Conservation (phyloP, 2,113 vertebrate species). For the Diadophis punctatus region DNA sequence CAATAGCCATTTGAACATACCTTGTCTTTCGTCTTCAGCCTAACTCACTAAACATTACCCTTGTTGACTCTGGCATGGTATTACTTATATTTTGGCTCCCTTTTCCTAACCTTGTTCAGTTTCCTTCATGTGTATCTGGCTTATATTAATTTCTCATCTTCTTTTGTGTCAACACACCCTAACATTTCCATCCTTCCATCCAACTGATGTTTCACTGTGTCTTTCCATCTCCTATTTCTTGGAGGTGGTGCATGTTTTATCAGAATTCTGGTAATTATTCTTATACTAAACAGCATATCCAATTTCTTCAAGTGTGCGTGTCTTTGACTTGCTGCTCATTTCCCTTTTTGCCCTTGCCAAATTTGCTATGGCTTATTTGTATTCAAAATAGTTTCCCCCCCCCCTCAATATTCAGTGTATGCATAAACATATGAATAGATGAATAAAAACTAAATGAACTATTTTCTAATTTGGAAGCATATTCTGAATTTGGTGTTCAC, state of each 20-base stretch:
- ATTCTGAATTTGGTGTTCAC: background rate
- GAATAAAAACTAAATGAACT: background rate
- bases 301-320: background rate
- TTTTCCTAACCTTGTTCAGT: background rate
- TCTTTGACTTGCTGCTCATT: background rate
- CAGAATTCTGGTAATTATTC: background rate
- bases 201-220: background rate
- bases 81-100: background rate
- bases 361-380: background rate
- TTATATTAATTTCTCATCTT: background rate
- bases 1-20: background rate
- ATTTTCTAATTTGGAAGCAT: background rate
- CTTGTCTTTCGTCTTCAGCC: background rate
- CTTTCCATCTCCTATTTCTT: background rate
- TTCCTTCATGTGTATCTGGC: background rate
- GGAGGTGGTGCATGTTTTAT: background rate
- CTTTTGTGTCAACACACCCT: background rate
- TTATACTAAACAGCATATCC: background rate
- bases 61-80: background rate
- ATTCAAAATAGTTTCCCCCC: background rate
- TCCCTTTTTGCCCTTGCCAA: no score
- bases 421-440: background rate
- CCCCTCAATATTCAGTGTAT: background rate
- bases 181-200: background rate
- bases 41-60: background rate